phyloP scores from a whole-genome alignment of 2,113 vertebrate genomes.

The Grantiella picta region DNA sequence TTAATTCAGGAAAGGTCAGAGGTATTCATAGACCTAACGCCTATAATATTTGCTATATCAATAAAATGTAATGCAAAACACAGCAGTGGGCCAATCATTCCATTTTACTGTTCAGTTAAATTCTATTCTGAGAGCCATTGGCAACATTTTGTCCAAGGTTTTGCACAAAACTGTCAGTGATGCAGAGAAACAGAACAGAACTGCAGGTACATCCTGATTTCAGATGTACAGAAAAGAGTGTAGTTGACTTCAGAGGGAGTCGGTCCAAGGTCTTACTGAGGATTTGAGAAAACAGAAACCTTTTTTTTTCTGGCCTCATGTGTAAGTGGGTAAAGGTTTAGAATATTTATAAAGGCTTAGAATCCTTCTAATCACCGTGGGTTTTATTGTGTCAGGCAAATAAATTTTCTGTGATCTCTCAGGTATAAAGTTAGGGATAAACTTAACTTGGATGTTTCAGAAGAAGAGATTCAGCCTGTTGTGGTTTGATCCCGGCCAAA shows the following conservation, averaged over 20 bases:
- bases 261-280: background rate
- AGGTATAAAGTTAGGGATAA: background rate
- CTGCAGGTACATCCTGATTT: background rate
- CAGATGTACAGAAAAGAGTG: background rate
- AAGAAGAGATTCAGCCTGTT: background rate
- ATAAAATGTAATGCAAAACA: background rate
- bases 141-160: background rate
- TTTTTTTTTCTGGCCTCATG: background rate
- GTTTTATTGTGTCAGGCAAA: background rate
- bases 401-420: background rate
- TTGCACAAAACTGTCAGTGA: background rate
- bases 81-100: background rate
- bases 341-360: slow-evolving; percentile 10
- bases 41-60: background rate
- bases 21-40: background rate
- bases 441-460: background rate
- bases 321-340: background rate
- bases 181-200: background rate
- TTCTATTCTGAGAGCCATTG: background rate
- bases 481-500: too few species aligned
- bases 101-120: background rate
- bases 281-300: slow-evolving; percentile 1
- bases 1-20: background rate
- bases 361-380: background rate
- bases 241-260: background rate